These are phyloP conservation scores for Helicorthomorpha holstii DNA, from an alignment of 1,140 invertebrate species.

Conservation along the genomic window DNA sequence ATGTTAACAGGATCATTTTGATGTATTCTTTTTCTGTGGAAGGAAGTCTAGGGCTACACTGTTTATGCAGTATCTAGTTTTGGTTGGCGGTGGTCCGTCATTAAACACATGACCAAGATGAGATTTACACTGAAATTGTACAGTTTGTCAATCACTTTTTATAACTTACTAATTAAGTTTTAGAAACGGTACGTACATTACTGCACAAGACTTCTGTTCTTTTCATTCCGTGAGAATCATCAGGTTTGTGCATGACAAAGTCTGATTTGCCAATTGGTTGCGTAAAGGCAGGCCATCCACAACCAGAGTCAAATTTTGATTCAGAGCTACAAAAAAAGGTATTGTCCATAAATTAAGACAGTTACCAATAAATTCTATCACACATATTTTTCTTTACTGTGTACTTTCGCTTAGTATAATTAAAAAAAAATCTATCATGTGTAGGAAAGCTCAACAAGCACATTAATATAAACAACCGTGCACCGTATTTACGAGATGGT, in stretches of 20 bases:
- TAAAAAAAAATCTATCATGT: too few relatives aligned
- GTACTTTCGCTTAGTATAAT: too few relatives aligned
- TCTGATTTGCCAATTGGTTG: conserved; percentile 17
- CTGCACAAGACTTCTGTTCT: conserved; percentile 34
- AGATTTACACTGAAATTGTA: conserved; percentile 26
- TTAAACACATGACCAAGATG: conserved; percentile 40
- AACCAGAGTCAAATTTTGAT: conserved; percentile 29
- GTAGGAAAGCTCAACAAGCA: too few relatives aligned
- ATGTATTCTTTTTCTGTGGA: not conserved
- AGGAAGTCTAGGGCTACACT: conserved; percentile 19
- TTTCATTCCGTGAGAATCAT: conserved; percentile 24
- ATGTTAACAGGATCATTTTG: too few relatives aligned
- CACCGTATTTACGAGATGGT: too few relatives aligned
- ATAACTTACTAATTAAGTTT: not conserved
- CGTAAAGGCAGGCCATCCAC: conserved; percentile 34
- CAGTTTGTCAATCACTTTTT: not conserved
- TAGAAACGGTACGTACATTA: not conserved
- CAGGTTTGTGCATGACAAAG: conserved; percentile 11
- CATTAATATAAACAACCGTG: too few relatives aligned
- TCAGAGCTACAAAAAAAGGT: not conserved
- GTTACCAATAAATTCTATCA: too few relatives aligned
- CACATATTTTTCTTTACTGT: too few relatives aligned
- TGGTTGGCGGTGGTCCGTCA: conserved; percentile 37
- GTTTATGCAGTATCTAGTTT: conserved; percentile 37
- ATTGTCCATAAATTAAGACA: not conserved